These are phyloP conservation scores for Aphidoletes aphidimyza DNA, from an alignment of 2,888 invertebrate species.

Conservation along the genomic window DNA sequence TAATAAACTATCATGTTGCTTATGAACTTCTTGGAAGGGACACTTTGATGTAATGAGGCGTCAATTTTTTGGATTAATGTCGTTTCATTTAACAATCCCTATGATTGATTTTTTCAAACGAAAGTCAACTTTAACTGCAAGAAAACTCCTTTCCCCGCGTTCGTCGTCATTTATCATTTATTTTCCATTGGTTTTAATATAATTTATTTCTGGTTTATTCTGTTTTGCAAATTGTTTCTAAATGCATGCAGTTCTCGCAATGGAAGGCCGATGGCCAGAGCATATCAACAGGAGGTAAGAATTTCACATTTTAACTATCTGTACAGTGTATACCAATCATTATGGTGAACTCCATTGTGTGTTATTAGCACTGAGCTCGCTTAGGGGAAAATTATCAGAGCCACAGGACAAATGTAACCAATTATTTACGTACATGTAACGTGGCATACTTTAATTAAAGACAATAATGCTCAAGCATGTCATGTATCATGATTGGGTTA, in stretches of 20 bases:
- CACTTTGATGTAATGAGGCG: too few species aligned
- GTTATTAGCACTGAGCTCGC: not conserved
- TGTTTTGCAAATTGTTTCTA: not conserved
- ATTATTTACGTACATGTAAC: not conserved
- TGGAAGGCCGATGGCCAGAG: constrained; percentile 54
- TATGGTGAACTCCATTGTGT: not conserved
- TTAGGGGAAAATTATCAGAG: not conserved
- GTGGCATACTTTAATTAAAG: not conserved
- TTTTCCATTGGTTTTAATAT: not conserved
- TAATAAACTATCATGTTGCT: not conserved
- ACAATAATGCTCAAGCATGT: constrained; percentile 10
- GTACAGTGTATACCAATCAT: not conserved
- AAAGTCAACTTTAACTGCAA: not conserved
- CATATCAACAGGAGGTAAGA: constrained; percentile 54
- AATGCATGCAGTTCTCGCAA: constrained; percentile 54
- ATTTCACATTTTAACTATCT: not conserved
- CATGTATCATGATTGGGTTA: not conserved
- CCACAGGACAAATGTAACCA: not conserved
- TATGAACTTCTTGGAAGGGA: too few species aligned
- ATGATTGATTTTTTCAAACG: too few species aligned
- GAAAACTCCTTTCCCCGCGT: not conserved
- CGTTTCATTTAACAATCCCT: too few species aligned
- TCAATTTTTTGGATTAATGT: not conserved
- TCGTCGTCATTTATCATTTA: not conserved
- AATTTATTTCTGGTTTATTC: constrained; percentile 4